A percentile compares a stretch with the other conserved stretches of the same genome.
Evolutionary conservation across 2,888 invertebrate genomes (phyloP).

Genomic region (Athrips mouffetella): DNA sequence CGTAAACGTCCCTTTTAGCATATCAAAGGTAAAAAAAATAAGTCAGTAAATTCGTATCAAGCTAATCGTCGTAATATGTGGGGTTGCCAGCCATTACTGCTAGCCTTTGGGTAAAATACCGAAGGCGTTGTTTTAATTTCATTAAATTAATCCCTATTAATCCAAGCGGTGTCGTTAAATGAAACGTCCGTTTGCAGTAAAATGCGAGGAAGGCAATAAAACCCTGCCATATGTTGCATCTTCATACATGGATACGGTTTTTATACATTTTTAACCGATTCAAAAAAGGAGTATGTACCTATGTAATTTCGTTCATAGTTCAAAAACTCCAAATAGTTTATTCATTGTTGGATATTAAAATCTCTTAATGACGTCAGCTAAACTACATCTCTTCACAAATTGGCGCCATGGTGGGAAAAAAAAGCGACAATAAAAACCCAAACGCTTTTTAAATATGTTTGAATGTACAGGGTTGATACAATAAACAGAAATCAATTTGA

Average conservation of each 20-base stretch:
- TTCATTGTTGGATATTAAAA: too few relatives aligned
- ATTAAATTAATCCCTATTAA: constrained; percentile 66
- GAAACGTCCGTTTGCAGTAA: constrained; percentile 44
- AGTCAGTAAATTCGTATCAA: constrained; percentile 5
- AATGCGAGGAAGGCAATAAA: constrained; percentile 52
- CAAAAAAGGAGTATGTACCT: too few relatives aligned
- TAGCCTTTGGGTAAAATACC: constrained; percentile 1
- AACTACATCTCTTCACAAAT: too few relatives aligned
- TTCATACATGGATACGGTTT: constrained; percentile 22
- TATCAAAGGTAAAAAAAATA: not conserved
- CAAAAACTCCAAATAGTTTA: too few relatives aligned
- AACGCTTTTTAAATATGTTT: too few relatives aligned
- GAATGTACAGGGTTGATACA: too few relatives aligned
- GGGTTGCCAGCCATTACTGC: constrained; percentile 4
- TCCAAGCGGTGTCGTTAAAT: constrained; percentile 45
- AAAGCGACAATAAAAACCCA: too few relatives aligned
- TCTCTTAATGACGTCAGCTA: too few relatives aligned
- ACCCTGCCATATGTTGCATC: constrained; percentile 27
- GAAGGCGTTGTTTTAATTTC: constrained; percentile 38
- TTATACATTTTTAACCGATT: too few relatives aligned
- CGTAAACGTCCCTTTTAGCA: not conserved
- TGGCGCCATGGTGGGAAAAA: too few relatives aligned
- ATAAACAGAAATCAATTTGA: too few relatives aligned
- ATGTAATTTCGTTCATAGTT: not conserved
- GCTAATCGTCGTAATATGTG: constrained; percentile 1